Evolutionary conservation across 2,113 vertebrate species (phyloP), one percentile per base, ranked within the genome.

Genomic region (Macaca nemestrina): DNA sequence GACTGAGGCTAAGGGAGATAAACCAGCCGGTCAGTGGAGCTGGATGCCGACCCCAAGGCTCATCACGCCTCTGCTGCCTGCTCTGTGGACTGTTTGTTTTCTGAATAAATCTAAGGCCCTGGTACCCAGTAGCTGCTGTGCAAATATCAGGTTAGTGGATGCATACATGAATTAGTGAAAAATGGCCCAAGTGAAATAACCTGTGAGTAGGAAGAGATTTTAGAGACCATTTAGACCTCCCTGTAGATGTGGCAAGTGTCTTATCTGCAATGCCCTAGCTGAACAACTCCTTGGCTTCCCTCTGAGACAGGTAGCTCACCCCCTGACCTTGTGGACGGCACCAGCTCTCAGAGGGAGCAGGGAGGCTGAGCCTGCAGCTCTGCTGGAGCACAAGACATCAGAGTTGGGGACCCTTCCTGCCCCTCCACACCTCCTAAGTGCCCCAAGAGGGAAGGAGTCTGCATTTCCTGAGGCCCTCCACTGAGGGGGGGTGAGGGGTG

Each of bases 111-210:
- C 0, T 32, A 81, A 90, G 13, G 52, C 30, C 35, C 79, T 32
- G 11, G 40, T n/a, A 93, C 8, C 25, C 5, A 10, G 70, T 4
- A 48, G 64, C 73, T 73, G 67, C 61, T 76, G 40, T 55, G 76
- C 57, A 88, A 80, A 87, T 83, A 90, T 32, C 88, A 93, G 22
- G 57, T 90, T 52, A 94, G 82, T 35, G 82, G 75, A 57, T 7
- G 38, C 84, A 76, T 38, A 50, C 2, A 13, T 30, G 64, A 76
- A 50, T 64, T 79, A 16, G 81, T 17, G 40, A 55, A 81, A 86
- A 73, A 22, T 40, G 61, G 70, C 64, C 45, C 82, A 45, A 0
- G 6, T 22, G 38, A 48, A 81, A 57, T 40, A 87, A 55, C 14
- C 70, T 12, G 9, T 27, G 52, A 83, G 32, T 32, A 40, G 52